Evolutionary conservation across 2,113 vertebrate genomes (phyloP).

Genomic region (Catharus bicknelli): DNA sequence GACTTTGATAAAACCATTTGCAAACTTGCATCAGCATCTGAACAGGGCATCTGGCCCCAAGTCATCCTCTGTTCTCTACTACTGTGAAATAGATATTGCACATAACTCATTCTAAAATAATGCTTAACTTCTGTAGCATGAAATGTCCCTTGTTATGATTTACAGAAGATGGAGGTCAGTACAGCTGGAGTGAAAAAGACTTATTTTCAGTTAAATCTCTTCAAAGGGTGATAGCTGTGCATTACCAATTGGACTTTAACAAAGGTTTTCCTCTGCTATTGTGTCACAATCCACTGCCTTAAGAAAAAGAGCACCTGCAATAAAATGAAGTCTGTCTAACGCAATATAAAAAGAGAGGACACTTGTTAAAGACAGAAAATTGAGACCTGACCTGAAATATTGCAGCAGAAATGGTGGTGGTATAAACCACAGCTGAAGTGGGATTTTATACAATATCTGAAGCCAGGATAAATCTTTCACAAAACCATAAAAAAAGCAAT

Average conservation of each 20-base stretch:
- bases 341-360: constrained; percentile 14
- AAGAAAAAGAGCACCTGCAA: constrained; percentile 32
- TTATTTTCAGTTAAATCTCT: constrained; percentile 35
- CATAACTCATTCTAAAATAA: constrained; percentile 39
- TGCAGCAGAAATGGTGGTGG: not conserved
- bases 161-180: constrained; percentile 18
- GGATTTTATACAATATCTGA: constrained; percentile 32
- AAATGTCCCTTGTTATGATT: constrained; percentile 1
- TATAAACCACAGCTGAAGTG: constrained; percentile 17
- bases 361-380: constrained; percentile 34
- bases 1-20: constrained; percentile 25
- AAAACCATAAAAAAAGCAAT: constrained; percentile 32
- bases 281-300: not conserved
- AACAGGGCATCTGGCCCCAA: not conserved
- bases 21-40: not conserved
- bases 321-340: constrained; percentile 7
- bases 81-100: constrained; percentile 13
- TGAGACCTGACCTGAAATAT: constrained; percentile 22
- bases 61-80: not conserved
- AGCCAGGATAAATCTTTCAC: constrained; percentile 17
- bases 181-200: constrained; percentile 14
- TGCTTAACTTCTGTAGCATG: not conserved
- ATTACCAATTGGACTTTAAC: constrained; percentile 8
- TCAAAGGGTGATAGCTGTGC: constrained; percentile 10
- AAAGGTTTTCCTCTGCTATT: constrained; percentile 12